Conservation (phyloP, 2,113 vertebrate species). For the Okapia johnstoni region DNA sequence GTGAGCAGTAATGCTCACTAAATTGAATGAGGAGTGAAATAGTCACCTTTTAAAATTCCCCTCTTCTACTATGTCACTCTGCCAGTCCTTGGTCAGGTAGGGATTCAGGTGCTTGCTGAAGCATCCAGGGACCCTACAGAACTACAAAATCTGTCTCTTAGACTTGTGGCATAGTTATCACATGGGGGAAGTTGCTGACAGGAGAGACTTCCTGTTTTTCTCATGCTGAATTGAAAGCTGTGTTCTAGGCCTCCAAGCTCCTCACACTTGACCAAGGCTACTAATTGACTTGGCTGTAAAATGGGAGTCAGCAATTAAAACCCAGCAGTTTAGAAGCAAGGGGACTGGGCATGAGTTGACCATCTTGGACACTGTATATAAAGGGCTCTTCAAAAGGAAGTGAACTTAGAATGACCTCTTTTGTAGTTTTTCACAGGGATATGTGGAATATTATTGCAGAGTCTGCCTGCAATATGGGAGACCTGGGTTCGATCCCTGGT, state of each 20-base stretch:
- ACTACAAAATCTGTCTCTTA: background rate
- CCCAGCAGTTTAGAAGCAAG: background rate
- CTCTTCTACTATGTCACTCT: background rate
- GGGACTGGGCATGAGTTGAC: background rate
- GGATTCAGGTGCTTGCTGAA: background rate
- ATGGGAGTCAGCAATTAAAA: constrained; percentile 57
- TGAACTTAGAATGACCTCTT: background rate
- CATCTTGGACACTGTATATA: background rate
- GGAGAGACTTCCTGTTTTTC: constrained; percentile 17
- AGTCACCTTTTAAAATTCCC: background rate
- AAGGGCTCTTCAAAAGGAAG: background rate
- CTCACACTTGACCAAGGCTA: background rate
- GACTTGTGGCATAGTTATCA: background rate
- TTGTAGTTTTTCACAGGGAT: background rate
- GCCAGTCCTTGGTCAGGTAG: background rate
- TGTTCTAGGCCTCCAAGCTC: background rate
- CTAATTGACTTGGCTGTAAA: constrained; percentile 57
- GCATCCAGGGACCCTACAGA: background rate
- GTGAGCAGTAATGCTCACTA: constrained; percentile 1
- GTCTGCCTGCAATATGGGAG: background rate
- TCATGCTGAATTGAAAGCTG: background rate
- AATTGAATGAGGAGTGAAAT: constrained; percentile 4
- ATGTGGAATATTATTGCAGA: background rate
- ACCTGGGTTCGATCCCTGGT: background rate
- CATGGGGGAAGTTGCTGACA: background rate